Evolutionary conservation across 1,140 invertebrate species (phyloP).

Genomic region (Thalassaphorura encarpata): DNA sequence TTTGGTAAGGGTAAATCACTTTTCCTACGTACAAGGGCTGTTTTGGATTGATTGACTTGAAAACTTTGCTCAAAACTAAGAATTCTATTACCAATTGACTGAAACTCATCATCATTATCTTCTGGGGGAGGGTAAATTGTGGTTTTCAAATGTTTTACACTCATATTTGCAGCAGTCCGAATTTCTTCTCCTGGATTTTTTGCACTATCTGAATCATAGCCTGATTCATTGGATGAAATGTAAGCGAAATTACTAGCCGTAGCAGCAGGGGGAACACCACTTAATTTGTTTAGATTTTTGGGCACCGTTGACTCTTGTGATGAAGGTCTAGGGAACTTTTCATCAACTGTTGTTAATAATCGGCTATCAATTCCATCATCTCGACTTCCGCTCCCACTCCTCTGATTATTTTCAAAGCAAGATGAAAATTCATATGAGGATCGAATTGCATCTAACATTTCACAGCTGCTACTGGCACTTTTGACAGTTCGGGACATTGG

Average conservation of each 20-base stretch:
- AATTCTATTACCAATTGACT: background rate
- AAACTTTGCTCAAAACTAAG: background rate
- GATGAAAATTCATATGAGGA: background rate
- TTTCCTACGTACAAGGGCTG: slow-evolving; percentile 25
- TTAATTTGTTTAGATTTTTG: too few species aligned
- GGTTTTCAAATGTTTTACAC: slow-evolving; percentile 1
- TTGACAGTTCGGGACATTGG: slow-evolving; percentile 6
- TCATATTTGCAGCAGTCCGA: background rate
- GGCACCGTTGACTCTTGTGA: background rate
- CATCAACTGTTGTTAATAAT: background rate
- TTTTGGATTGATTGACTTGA: slow-evolving; percentile 20
- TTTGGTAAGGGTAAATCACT: slow-evolving; percentile 25
- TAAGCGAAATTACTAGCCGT: background rate
- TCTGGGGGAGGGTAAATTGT: background rate
- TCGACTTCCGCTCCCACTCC: background rate
- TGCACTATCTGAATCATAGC: slow-evolving; percentile 30
- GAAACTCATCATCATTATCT: background rate
- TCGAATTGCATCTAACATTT: slow-evolving; percentile 18
- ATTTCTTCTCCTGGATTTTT: slow-evolving; percentile 27
- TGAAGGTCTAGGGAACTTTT: background rate
- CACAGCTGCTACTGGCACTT: slow-evolving; percentile 28
- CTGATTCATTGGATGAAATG: slow-evolving; percentile 29
- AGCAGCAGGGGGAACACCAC: too few species aligned
- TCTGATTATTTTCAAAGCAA: background rate
- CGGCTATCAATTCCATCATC: background rate